phyloP scores from a whole-genome alignment of 2,797 vertebrate genomes.

The Ataeniobius toweri region DNA sequence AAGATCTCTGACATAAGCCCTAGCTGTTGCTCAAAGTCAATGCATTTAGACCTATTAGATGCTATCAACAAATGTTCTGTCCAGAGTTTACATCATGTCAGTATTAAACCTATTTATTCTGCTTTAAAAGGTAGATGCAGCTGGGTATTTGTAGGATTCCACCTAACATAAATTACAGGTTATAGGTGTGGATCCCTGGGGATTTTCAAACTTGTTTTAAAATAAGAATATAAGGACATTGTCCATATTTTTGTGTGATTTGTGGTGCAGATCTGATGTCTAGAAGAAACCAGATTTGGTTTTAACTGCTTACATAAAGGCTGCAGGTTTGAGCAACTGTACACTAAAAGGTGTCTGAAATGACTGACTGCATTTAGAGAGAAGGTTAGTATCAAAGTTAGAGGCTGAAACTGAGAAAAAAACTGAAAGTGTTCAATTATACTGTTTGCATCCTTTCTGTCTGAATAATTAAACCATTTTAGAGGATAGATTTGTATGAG shows the following conservation, averaged over 20 bases:
- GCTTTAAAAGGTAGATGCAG: too few relatives aligned
- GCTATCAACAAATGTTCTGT: too few relatives aligned
- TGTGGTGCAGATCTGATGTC: not conserved
- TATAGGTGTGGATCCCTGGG: too few relatives aligned
- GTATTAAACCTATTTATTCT: too few relatives aligned
- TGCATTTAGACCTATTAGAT: too few relatives aligned
- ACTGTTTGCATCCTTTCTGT: not conserved
- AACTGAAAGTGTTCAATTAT: not conserved
- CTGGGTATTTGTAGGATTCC: too few relatives aligned
- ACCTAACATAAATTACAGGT: too few relatives aligned
- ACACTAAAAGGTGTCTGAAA: constrained; percentile 7
- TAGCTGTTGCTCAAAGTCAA: too few relatives aligned
- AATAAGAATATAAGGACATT: too few relatives aligned
- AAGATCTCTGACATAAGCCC: too few relatives aligned
- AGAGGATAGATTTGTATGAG: not conserved
- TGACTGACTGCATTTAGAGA: constrained; percentile 6
- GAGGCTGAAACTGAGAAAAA: not conserved
- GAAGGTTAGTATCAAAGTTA: not conserved
- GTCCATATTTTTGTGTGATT: not conserved
- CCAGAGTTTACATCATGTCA: too few relatives aligned
- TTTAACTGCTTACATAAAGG: not conserved
- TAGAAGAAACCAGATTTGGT: not conserved
- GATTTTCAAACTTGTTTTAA: not conserved
- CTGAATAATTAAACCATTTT: not conserved
- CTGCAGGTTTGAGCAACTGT: not conserved